These are phyloP conservation scores for Calliphora vomitoria DNA, from an alignment of 2,888 invertebrate genomes.

Conservation along the genomic window DNA sequence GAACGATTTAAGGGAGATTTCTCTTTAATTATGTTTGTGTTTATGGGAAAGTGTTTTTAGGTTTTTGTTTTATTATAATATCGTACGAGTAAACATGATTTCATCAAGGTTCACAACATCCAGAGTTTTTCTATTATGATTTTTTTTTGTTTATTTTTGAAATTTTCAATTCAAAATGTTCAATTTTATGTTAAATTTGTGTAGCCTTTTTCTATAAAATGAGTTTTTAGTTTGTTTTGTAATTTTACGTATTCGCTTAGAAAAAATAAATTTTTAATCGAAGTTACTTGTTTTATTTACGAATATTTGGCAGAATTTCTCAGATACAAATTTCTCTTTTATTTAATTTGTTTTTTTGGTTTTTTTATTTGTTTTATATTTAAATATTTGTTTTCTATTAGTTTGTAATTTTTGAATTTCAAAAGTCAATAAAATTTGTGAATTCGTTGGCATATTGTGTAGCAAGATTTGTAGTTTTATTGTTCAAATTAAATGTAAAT, in stretches of 20 bases:
- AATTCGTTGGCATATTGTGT: conserved; percentile 49
- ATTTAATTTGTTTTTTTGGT: conserved; percentile 41
- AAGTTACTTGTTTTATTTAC: conserved; percentile 69
- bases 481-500: neutral
- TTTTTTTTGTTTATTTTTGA: conserved; percentile 63
- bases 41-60: conserved; percentile 39
- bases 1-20: conserved; percentile 71
- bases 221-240: conserved; percentile 35
- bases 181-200: conserved; percentile 47
- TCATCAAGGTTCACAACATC: conserved; percentile 84
- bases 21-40: conserved; percentile 57
- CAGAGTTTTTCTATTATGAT: conserved; percentile 80
- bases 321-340: conserved; percentile 53
- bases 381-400: neutral
- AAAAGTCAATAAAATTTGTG: neutral
- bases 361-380: conserved; percentile 5
- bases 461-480: conserved; percentile 7
- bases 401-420: neutral
- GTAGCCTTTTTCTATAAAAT: conserved; percentile 47
- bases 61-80: conserved; percentile 72
- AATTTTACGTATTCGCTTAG: conserved; percentile 63
- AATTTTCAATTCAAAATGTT: too few relatives aligned
- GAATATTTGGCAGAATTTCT: conserved; percentile 68
- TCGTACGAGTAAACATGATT: conserved; percentile 80
- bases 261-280: conserved; percentile 50